Percentiles rank a stretch among this genome's conserved stretches.
Conservation (phyloP, 2,888 invertebrate genomes). For the Camponotus fellah region DNA sequence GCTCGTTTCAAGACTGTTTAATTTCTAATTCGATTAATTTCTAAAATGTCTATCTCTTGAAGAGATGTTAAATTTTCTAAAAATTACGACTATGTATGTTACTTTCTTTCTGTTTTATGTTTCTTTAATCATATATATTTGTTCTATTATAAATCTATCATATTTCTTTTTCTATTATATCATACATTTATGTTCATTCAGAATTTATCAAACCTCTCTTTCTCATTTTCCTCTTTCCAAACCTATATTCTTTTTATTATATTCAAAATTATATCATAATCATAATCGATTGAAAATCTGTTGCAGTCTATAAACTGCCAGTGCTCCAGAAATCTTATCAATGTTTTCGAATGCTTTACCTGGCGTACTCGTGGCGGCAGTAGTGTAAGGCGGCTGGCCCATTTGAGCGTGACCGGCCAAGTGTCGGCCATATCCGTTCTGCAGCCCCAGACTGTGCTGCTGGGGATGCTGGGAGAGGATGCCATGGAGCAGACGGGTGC, state of each 20-base stretch:
- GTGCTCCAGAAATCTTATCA: not conserved
- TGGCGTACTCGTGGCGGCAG: conserved; percentile 86
- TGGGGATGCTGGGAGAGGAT: conserved; percentile 89
- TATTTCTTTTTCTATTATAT: not conserved
- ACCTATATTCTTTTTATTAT: not conserved
- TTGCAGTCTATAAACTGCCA: not conserved
- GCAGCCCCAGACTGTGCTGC: conserved; percentile 85
- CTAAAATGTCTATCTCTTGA: not conserved
- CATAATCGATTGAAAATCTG: not conserved
- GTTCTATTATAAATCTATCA: not conserved
- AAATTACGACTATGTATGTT: not conserved
- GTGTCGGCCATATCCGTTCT: conserved; percentile 84
- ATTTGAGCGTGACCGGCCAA: conserved; percentile 86
- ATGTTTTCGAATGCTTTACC: conserved; percentile 86
- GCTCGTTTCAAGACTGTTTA: not conserved
- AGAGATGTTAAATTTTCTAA: not conserved
- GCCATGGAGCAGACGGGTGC: conserved; percentile 88
- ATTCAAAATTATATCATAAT: not conserved
- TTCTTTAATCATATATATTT: not conserved
- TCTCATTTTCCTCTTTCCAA: not conserved
- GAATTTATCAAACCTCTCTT: not conserved
- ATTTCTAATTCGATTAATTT: conserved; percentile 4
- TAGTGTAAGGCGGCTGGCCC: conserved; percentile 89
- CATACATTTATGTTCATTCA: not conserved
- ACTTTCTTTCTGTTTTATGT: not conserved